These are phyloP conservation scores for Margarornis squamiger DNA, from an alignment of 2,797 vertebrate species.

Conservation along the genomic window DNA sequence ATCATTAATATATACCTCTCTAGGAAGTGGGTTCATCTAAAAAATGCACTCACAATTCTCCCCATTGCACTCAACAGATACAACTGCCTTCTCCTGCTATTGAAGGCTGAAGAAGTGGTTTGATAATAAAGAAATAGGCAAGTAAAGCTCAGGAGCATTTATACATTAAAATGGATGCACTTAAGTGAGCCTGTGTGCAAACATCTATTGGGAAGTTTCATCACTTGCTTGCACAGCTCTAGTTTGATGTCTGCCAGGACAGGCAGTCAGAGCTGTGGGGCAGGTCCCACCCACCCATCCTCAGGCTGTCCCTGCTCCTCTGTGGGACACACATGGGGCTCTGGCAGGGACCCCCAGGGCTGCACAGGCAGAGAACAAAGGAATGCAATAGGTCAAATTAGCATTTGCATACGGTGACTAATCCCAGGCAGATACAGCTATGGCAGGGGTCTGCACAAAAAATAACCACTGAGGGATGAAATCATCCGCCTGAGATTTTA, in stretches of 20 bases:
- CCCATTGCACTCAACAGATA: neutral
- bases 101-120: neutral
- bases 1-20: neutral
- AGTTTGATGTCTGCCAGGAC: rapidly evolving
- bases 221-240: neutral
- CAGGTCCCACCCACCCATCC: neutral
- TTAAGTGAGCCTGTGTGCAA: neutral
- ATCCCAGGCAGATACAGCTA: constrained; percentile 15
- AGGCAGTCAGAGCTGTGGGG: neutral
- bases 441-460: neutral
- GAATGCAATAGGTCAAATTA: neutral
- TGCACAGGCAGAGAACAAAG: neutral
- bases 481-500: constrained; percentile 39
- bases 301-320: neutral
- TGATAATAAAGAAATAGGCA: neutral
- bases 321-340: neutral
- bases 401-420: constrained; percentile 8
- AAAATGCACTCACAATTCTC: neutral
- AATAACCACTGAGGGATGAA: neutral
- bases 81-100: neutral
- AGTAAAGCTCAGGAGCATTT: neutral
- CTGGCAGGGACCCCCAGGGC: neutral
- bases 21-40: neutral
- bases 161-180: neutral
- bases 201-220: neutral